phyloP scores from a whole-genome alignment of 1,140 invertebrate species.

The Theocolax elegans region DNA sequence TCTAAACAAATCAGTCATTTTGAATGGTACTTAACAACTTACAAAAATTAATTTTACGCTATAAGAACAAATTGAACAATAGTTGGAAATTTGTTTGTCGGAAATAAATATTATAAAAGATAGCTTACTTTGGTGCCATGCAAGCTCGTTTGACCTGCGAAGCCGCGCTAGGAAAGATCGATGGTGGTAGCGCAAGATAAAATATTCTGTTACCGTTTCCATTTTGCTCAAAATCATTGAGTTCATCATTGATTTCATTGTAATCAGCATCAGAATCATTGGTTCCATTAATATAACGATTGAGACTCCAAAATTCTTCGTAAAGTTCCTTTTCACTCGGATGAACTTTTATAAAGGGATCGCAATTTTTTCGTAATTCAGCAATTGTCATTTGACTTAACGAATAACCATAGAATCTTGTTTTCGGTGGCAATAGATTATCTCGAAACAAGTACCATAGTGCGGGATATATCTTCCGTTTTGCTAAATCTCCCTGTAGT shows the following conservation, averaged over 20 bases:
- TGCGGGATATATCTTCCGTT: constrained; percentile 99
- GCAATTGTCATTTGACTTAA: constrained; percentile 82
- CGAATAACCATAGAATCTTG: constrained; percentile 93
- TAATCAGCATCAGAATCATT: constrained; percentile 87
- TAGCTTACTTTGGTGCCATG: constrained; percentile 81
- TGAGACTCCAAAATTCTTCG: constrained; percentile 88
- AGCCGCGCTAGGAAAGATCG: constrained; percentile 91
- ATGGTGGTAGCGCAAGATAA: constrained; percentile 96
- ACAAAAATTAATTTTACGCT: too few species aligned
- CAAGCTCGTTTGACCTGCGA: constrained; percentile 86
- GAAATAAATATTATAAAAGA: background rate
- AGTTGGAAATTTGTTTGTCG: too few species aligned
- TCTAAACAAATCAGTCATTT: too few species aligned
- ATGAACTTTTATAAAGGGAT: constrained; percentile 86
- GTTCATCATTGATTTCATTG: constrained; percentile 79
- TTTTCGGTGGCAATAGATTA: constrained; percentile 89
- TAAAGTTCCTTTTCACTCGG: constrained; percentile 79
- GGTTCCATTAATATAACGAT: constrained; percentile 85
- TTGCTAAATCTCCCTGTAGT: constrained; percentile 90
- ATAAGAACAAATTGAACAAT: too few species aligned
- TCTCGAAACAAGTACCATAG: constrained; percentile 95
- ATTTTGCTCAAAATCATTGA: constrained; percentile 74
- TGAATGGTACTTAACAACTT: too few species aligned
- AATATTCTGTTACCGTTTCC: constrained; percentile 93
- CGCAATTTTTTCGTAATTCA: constrained; percentile 79